Evolutionary conservation across 2,797 vertebrate species (phyloP), one percentile per base, ranked within the genome.

Genomic region (Ispidina picta): DNA sequence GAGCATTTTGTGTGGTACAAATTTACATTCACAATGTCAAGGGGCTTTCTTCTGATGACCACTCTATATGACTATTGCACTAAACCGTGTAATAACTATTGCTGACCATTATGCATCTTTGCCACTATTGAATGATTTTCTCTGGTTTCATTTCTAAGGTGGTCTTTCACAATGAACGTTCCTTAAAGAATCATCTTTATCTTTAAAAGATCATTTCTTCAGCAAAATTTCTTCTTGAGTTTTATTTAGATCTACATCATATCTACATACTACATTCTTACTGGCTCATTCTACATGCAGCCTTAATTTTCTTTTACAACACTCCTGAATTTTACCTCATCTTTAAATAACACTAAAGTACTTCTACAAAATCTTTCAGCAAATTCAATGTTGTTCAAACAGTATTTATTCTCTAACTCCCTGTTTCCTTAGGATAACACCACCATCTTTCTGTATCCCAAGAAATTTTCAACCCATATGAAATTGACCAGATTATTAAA

Each of bases 161-260:
- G 83, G 25, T 75, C 9, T 86, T 44, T 66, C 39, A 52, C 41
- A 37, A 56, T 70, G 44, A 95, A 92, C 77, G 94, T 81, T 83
- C 73, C 85, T 70, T 80, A 83, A 60, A 56, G 37, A 81, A 81
- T 79, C 48, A 76, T 60, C 41, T 80, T 64, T 66, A 49, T 72
- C 26, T 63, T 88, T 63, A 87, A 90, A 63, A 16, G 33, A 71
- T 12, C 1, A 8, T 26, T 46, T 90, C 88, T 71, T 68, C 23
- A 82, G 25, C 14, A 85, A 72, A 75, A 72, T 29, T 52, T 69
- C 31, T 86, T 54, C 18, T 41, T 48, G 55, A 63, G 55, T 54
- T 89, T 82, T 83, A 64, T 64, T 79, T 92, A 81, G 52, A 74
- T 58, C 23, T 84, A 70, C 4, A 62, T 22, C 16, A 29, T 75